phyloP scores from a whole-genome alignment of 2,888 invertebrate species.

The Hofmannophila pseudospretella region DNA sequence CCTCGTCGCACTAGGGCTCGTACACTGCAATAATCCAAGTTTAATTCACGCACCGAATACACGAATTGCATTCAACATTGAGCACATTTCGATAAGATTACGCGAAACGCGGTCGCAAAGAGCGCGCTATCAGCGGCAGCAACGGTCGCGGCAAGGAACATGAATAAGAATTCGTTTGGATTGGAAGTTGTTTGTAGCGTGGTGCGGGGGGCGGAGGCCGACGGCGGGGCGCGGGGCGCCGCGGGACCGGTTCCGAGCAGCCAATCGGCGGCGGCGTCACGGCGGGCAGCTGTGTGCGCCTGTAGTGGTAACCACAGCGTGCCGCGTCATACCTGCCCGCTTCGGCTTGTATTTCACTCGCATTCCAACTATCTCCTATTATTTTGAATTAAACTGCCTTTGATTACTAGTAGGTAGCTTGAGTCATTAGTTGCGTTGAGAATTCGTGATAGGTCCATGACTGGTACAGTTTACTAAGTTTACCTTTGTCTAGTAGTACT shows the following conservation, averaged over 20 bases:
- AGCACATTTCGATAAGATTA: slow-evolving; percentile 73
- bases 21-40: slow-evolving; percentile 21
- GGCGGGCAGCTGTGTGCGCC: slow-evolving; percentile 63
- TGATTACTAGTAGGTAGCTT: slow-evolving; percentile 35
- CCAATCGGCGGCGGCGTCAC: slow-evolving; percentile 62
- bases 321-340: slow-evolving; percentile 61
- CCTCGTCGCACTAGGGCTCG: slow-evolving; percentile 22
- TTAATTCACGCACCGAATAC: slow-evolving; percentile 38
- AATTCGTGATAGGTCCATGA: slow-evolving; percentile 26
- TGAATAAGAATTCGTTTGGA: slow-evolving; percentile 74
- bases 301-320: slow-evolving; percentile 37
- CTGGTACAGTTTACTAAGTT: slow-evolving; percentile 16
- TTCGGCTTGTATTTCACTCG: slow-evolving; percentile 49
- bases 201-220: slow-evolving; percentile 27
- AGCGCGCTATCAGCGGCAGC: slow-evolving; percentile 62
- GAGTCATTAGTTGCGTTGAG: slow-evolving; percentile 46
- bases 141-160: slow-evolving; percentile 69
- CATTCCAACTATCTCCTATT: slow-evolving; percentile 52
- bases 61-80: slow-evolving; percentile 46
- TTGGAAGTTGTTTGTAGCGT: slow-evolving; percentile 64
- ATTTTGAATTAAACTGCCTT: slow-evolving; percentile 60
- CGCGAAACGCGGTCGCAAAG: slow-evolving; percentile 62
- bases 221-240: slow-evolving; percentile 32
- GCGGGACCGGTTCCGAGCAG: slow-evolving; percentile 60
- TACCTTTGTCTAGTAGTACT: slow-evolving; percentile 16